These are phyloP conservation scores for Limonius californicus DNA, from an alignment of 1,140 invertebrate genomes.

Conservation along the genomic window DNA sequence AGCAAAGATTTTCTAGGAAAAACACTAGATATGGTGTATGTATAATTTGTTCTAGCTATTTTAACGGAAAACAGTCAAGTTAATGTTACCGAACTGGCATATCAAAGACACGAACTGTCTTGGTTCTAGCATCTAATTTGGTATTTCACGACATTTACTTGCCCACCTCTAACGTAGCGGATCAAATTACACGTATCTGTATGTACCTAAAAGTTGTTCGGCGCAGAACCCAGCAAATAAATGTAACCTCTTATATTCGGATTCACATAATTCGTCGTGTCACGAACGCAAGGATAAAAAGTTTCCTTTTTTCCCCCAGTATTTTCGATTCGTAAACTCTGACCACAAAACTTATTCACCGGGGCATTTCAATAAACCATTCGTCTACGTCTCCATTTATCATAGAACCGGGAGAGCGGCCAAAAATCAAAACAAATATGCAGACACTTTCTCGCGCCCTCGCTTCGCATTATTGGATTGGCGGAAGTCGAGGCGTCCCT, in stretches of 20 bases:
- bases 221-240: too few relatives aligned
- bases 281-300: conserved; percentile 8
- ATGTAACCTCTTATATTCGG: neutral
- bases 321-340: conserved; percentile 27
- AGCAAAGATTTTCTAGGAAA: too few relatives aligned
- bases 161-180: too few relatives aligned
- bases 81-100: too few relatives aligned
- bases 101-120: too few relatives aligned
- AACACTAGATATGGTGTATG: too few relatives aligned
- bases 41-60: too few relatives aligned
- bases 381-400: conserved; percentile 40
- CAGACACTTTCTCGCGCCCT: conserved; percentile 36
- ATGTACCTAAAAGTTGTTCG: too few relatives aligned
- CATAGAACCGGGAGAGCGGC: conserved; percentile 27
- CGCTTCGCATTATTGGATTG: conserved; percentile 34
- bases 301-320: conserved; percentile 11
- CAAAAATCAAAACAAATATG: conserved; percentile 43
- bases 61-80: too few relatives aligned
- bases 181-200: too few relatives aligned
- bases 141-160: too few relatives aligned
- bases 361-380: conserved; percentile 44
- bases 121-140: too few relatives aligned
- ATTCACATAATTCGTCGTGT: conserved; percentile 6
- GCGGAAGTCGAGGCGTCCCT: conserved; percentile 31
- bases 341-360: conserved; percentile 30